These are phyloP conservation scores for Thunnus maccoyii DNA, from an alignment of 2,113 vertebrate genomes.

Conservation along the genomic window DNA sequence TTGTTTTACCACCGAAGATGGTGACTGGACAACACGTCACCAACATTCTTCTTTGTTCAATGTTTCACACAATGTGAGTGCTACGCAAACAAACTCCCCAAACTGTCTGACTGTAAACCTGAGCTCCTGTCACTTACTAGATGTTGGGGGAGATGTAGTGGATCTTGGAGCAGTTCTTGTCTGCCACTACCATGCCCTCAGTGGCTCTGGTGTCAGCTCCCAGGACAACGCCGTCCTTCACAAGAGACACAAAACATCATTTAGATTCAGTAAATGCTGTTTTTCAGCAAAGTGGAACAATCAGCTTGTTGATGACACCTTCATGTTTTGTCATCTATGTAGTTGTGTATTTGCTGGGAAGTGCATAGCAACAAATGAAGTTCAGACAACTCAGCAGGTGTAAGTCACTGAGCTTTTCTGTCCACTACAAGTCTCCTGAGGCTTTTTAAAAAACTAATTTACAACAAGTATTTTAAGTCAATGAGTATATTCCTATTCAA, in stretches of 20 bases:
- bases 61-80: not conserved
- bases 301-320: not conserved
- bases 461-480: too few relatives aligned
- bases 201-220: conserved; percentile 97
- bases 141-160: conserved; percentile 98
- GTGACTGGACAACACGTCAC: too few relatives aligned
- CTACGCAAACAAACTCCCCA: not conserved
- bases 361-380: too few relatives aligned
- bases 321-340: not conserved
- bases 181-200: conserved; percentile 96
- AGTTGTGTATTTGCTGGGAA: too few relatives aligned
- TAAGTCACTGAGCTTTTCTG: too few relatives aligned
- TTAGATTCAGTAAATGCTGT: not conserved
- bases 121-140: conserved; percentile 87
- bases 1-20: not conserved
- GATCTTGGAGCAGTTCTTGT: conserved; percentile 99
- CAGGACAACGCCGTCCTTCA: conserved; percentile 93
- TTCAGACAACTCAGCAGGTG: too few relatives aligned
- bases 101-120: not conserved
- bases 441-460: too few relatives aligned
- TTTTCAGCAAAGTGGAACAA: not conserved
- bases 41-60: too few relatives aligned
- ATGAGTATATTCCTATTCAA: too few relatives aligned
- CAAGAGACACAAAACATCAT: conserved; percentile 3
- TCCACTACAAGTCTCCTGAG: too few relatives aligned